Percentiles rank a stretch among this genome's conserved stretches.
These are phyloP conservation scores for Amniataba percoides DNA, from an alignment of 2,797 vertebrate genomes.

Conservation along the genomic window DNA sequence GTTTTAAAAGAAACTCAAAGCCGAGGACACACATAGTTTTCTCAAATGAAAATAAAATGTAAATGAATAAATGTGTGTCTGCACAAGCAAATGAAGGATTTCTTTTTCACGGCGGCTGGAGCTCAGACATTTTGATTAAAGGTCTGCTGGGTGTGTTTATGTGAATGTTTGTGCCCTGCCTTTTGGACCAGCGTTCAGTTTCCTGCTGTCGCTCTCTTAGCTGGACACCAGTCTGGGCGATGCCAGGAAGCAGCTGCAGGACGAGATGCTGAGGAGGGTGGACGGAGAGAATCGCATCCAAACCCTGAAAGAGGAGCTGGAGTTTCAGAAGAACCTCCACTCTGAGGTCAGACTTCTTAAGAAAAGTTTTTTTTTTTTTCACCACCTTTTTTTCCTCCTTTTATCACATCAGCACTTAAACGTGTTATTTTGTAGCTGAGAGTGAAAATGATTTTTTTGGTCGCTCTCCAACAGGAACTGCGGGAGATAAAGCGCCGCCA, in stretches of 20 bases:
- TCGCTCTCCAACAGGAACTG: conserved; percentile 86
- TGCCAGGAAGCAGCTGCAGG: conserved; percentile 96
- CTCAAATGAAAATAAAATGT: not conserved
- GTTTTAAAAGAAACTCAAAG: not conserved
- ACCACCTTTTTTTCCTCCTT: not conserved
- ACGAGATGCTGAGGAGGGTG: conserved; percentile 95
- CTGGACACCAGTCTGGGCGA: conserved; percentile 88
- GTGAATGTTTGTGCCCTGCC: not conserved
- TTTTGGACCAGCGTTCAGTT: not conserved
- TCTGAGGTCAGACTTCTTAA: conserved; percentile 85
- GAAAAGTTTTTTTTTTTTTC: not conserved
- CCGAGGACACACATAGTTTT: not conserved
- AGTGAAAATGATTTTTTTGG: not conserved
- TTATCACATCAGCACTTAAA: not conserved
- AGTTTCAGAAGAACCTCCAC: conserved; percentile 95
- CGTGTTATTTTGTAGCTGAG: not conserved
- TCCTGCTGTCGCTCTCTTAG: conserved; percentile 69
- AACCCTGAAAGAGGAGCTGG: conserved; percentile 94
- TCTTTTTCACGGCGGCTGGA: not conserved
- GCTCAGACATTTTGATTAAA: conserved; percentile 26
- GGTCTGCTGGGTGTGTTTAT: not conserved
- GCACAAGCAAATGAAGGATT: not conserved
- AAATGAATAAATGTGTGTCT: not conserved
- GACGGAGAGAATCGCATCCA: conserved; percentile 95
- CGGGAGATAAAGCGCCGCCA: conserved; percentile 92